A percentile compares a stretch with the other conserved stretches of the same genome.
Evolutionary conservation across 2,797 vertebrate species (phyloP).

Genomic region (Acipenser transmontanus): DNA sequence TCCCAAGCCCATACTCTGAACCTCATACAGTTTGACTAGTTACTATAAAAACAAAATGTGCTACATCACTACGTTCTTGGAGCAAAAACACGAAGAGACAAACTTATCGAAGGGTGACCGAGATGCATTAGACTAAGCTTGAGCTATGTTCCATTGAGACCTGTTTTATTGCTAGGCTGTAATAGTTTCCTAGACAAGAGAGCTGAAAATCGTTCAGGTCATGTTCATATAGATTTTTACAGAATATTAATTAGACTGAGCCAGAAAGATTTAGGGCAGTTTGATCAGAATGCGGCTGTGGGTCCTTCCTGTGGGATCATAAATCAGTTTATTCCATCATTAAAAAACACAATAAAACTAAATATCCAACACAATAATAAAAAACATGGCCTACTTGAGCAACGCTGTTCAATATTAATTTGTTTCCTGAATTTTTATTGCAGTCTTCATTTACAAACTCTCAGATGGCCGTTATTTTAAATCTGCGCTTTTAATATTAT

Average conservation of each 20-base stretch:
- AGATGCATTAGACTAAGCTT: conserved; percentile 14
- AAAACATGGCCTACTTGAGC: conserved; percentile 22
- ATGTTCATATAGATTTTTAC: conserved; percentile 21
- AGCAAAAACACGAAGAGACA: too few relatives aligned
- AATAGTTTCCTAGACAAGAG: conserved; percentile 1
- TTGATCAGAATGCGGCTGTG: conserved; percentile 15
- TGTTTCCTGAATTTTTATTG: conserved; percentile 21
- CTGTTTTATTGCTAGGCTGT: accelerated
- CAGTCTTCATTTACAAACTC: conserved; percentile 13
- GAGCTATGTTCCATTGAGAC: conserved; percentile 7
- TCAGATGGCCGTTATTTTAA: conserved; percentile 22
- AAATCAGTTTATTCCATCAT: conserved; percentile 26
- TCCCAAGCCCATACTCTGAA: too few relatives aligned
- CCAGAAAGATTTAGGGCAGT: conserved; percentile 7
- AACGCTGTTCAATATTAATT: conserved; percentile 17
- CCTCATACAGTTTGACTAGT: too few relatives aligned
- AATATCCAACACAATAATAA: conserved; percentile 20
- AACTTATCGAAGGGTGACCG: not conserved
- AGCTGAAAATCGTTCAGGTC: conserved; percentile 10
- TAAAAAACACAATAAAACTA: conserved; percentile 14
- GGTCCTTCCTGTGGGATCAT: conserved; percentile 21
- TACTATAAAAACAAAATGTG: too few relatives aligned
- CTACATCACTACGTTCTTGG: too few relatives aligned
- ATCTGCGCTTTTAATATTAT: conserved; percentile 33
- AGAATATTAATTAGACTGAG: conserved; percentile 26